Evolutionary conservation across 2,113 vertebrate genomes (phyloP).

Genomic region (Psilopogon haemacephalus): DNA sequence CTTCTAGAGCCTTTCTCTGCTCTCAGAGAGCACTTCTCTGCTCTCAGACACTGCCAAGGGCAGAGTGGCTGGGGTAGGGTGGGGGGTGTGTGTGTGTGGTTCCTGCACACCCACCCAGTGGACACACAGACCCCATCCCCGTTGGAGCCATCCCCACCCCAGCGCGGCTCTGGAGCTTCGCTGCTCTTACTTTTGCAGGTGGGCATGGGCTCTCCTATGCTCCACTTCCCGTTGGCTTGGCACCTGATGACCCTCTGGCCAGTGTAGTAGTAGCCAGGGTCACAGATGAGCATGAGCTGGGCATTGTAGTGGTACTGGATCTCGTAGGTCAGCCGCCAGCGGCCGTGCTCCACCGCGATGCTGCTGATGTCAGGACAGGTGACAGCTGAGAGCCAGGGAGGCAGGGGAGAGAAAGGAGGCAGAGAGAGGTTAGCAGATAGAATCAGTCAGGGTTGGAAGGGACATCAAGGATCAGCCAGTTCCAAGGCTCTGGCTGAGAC

Average conservation of each 20-base stretch:
- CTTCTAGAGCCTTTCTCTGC: not conserved
- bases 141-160: accelerated
- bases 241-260: slow-evolving; percentile 91
- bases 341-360: slow-evolving; percentile 88
- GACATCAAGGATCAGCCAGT: too few relatives aligned
- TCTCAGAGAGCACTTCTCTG: not conserved
- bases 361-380: slow-evolving; percentile 89
- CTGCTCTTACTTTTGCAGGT: slow-evolving; percentile 88
- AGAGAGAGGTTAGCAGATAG: not conserved
- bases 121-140: accelerated
- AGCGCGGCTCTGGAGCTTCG: accelerated
- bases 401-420: not conserved
- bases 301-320: slow-evolving; percentile 91
- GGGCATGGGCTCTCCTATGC: slow-evolving; percentile 86
- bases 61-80: accelerated
- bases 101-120: not conserved
- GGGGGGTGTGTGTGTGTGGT: too few relatives aligned
- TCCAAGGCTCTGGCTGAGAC: too few relatives aligned
- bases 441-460: too few relatives aligned
- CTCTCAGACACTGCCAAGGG: not conserved
- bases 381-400: slow-evolving; percentile 76
- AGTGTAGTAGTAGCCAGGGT: slow-evolving; percentile 94
- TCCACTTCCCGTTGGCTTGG: slow-evolving; percentile 91
- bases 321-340: slow-evolving; percentile 94
- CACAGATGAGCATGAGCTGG: slow-evolving; percentile 94